Conservation (phyloP, 2,113 vertebrate species). For the Castor canadensis region DNA sequence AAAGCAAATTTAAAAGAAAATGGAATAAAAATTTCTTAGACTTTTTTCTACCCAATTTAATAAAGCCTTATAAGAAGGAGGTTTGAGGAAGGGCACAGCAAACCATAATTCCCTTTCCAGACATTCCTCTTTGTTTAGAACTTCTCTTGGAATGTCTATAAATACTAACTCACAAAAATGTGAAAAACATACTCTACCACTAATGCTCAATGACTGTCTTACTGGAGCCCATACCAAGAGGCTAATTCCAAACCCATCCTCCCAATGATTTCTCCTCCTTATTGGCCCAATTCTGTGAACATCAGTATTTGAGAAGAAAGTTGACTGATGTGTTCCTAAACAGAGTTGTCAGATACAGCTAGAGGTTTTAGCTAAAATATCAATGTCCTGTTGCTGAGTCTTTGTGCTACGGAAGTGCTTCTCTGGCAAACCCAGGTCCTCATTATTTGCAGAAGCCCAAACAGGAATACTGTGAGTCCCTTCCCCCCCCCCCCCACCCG, state of each 20-base stretch:
- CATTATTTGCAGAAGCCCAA: slow-evolving; percentile 53
- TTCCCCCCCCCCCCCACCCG: no score
- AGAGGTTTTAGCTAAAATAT: slow-evolving; percentile 55
- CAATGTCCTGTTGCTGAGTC: slow-evolving; percentile 55
- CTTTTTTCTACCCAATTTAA: neutral
- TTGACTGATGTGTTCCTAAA: slow-evolving; percentile 65
- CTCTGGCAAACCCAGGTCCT: slow-evolving; percentile 63
- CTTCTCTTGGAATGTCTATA: neutral
- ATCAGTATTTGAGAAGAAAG: slow-evolving; percentile 70
- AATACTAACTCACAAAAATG: neutral
- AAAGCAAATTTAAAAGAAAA: slow-evolving; percentile 39
- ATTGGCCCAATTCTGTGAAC: slow-evolving; percentile 52
- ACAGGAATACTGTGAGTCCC: slow-evolving; percentile 56
- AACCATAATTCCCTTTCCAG: neutral
- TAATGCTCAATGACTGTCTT: neutral
- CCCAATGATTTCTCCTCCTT: slow-evolving; percentile 70
- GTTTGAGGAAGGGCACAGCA: neutral
- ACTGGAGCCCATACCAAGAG: slow-evolving; percentile 55
- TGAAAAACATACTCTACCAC: neutral
- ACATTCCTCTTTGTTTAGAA: neutral
- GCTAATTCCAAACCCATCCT: slow-evolving; percentile 61
- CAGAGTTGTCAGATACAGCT: slow-evolving; percentile 57
- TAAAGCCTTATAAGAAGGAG: neutral
- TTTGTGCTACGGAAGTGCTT: slow-evolving; percentile 64
- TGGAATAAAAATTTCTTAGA: neutral